Evolutionary conservation across 1,140 invertebrate species (phyloP).

Genomic region (Dendrolimus kikuchii): DNA sequence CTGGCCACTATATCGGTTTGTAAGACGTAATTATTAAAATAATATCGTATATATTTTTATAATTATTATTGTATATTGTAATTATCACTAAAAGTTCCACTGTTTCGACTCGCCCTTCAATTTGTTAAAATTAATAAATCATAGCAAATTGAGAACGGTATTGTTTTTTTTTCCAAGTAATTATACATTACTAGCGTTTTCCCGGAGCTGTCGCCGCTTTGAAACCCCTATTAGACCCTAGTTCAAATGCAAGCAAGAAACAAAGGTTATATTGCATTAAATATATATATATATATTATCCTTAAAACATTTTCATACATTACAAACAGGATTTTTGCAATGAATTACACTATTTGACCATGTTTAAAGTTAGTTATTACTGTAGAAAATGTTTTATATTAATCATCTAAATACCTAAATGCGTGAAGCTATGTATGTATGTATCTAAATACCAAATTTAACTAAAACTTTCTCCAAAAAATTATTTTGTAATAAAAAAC

Average conservation of each 20-base stretch:
- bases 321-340: too few species aligned
- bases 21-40: constrained; percentile 27
- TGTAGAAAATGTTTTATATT: too few species aligned
- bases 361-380: too few species aligned
- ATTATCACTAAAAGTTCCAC: constrained; percentile 21
- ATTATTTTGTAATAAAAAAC: too few species aligned
- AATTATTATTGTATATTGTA: constrained; percentile 27
- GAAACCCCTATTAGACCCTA: neutral
- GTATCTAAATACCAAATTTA: too few species aligned
- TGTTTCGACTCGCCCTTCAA: constrained; percentile 58
- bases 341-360: too few species aligned
- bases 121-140: constrained; percentile 70
- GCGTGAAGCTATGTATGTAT: too few species aligned
- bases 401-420: too few species aligned
- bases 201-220: neutral
- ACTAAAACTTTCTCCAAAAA: too few species aligned
- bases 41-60: constrained; percentile 42
- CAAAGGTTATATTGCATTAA: too few species aligned
- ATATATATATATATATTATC: too few species aligned
- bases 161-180: constrained; percentile 1
- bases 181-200: neutral
- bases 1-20: constrained; percentile 48
- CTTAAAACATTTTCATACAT: too few species aligned
- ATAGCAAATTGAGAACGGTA: constrained; percentile 57
- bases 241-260: neutral